phyloP scores from a whole-genome alignment of 2,888 invertebrate genomes.

The Cephus pulcher region DNA sequence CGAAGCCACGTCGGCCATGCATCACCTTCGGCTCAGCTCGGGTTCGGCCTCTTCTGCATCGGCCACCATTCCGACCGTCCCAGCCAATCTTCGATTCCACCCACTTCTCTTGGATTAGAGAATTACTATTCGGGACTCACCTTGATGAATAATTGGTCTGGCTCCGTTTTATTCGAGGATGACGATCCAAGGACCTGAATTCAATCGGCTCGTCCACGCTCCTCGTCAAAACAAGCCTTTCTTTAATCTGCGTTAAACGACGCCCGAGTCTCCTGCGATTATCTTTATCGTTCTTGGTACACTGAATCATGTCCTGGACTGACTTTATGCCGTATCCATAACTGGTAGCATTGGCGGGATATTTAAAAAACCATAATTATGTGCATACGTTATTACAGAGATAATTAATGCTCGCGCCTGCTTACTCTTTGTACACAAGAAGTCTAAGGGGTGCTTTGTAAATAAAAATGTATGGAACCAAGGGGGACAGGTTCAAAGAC shows the following conservation, averaged over 20 bases:
- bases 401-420: background rate
- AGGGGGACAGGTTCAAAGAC: background rate
- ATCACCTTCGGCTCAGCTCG: constrained; percentile 63
- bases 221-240: constrained; percentile 18
- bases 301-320: background rate
- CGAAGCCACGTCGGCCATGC: constrained; percentile 62
- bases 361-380: background rate
- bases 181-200: background rate
- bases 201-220: constrained; percentile 9
- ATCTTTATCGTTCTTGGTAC: background rate
- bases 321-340: background rate
- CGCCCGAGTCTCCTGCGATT: background rate
- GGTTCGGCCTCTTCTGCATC: constrained; percentile 56
- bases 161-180: background rate
- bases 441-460: background rate
- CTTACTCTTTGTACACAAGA: background rate
- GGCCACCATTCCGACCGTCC: constrained; percentile 32
- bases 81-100: constrained; percentile 56
- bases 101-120: constrained; percentile 47
- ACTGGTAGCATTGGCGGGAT: background rate
- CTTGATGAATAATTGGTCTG: constrained; percentile 10
- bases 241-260: background rate
- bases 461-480: background rate
- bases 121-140: constrained; percentile 46
- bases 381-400: background rate